Evolutionary conservation across 2,888 invertebrate genomes (phyloP).

Genomic region (Tromatobia lineatoria): DNA sequence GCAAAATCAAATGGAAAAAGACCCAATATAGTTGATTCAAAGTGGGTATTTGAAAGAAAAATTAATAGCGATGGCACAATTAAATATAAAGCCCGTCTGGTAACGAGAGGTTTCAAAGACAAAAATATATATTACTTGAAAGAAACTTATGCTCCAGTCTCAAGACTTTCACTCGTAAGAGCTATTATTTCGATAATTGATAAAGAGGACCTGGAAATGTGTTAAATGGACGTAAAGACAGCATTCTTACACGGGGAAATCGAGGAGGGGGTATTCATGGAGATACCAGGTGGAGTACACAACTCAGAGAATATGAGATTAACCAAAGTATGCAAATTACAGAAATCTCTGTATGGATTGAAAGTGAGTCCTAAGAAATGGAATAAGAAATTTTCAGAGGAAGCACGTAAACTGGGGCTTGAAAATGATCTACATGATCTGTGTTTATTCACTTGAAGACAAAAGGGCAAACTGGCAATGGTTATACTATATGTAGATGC

Average conservation of each 20-base stretch:
- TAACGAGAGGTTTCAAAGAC: slow-evolving; percentile 67
- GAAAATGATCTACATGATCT: slow-evolving; percentile 61
- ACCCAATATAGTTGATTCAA: slow-evolving; percentile 64
- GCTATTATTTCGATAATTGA: slow-evolving; percentile 57
- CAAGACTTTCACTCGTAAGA: slow-evolving; percentile 60
- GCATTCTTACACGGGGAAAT: not conserved
- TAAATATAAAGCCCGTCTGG: slow-evolving; percentile 51
- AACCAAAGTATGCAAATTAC: slow-evolving; percentile 47
- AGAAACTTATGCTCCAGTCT: slow-evolving; percentile 66
- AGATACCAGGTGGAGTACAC: slow-evolving; percentile 59
- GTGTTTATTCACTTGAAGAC: slow-evolving; percentile 70
- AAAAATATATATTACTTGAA: slow-evolving; percentile 55
- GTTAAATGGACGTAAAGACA: slow-evolving; percentile 63
- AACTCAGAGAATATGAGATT: not conserved
- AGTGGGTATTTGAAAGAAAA: slow-evolving; percentile 67
- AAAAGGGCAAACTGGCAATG: slow-evolving; percentile 62
- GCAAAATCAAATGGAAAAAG: slow-evolving; percentile 31
- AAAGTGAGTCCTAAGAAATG: slow-evolving; percentile 64
- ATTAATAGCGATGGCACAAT: slow-evolving; percentile 42
- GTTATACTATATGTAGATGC: slow-evolving; percentile 69
- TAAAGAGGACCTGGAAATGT: slow-evolving; percentile 39
- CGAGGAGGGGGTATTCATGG: slow-evolving; percentile 53
- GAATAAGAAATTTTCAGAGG: slow-evolving; percentile 64
- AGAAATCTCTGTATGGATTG: slow-evolving; percentile 63
- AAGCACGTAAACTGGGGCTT: slow-evolving; percentile 61